Conservation (phyloP, 2,888 invertebrate genomes). For the Augiades crinisus region DNA sequence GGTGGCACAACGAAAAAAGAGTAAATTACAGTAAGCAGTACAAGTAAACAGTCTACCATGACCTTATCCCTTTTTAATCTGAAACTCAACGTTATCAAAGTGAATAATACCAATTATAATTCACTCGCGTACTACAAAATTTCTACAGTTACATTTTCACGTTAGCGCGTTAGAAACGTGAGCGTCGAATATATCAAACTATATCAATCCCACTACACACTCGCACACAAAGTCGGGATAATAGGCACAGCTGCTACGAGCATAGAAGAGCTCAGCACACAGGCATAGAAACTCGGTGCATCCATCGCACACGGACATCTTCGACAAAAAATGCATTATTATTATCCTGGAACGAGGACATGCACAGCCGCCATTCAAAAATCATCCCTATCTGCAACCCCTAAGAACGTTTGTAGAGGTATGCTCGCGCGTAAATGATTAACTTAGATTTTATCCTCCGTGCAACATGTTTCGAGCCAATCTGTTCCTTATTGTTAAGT, state of each 20-base stretch:
- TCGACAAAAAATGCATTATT: constrained; percentile 74
- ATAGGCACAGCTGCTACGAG: constrained; percentile 77
- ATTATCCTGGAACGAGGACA: constrained; percentile 69
- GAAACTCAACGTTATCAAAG: too few species aligned
- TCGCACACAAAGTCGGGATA: constrained; percentile 67
- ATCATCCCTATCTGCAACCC: constrained; percentile 37
- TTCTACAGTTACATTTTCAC: too few species aligned
- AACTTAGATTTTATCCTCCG: constrained; percentile 68
- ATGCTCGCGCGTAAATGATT: constrained; percentile 51
- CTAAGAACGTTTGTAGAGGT: constrained; percentile 27
- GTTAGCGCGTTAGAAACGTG: too few species aligned
- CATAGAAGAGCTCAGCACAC: constrained; percentile 56
- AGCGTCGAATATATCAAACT: constrained; percentile 50
- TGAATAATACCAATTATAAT: too few species aligned
- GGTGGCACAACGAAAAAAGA: too few species aligned
- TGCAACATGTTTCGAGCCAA: constrained; percentile 33
- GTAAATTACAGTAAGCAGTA: too few species aligned
- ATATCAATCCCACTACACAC: constrained; percentile 41
- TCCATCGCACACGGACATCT: constrained; percentile 73
- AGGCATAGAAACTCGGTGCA: constrained; percentile 41
- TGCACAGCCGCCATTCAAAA: constrained; percentile 35
- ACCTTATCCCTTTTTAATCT: too few species aligned
- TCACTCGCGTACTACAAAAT: too few species aligned
- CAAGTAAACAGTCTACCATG: too few species aligned
- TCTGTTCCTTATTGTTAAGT: constrained; percentile 35